phyloP scores from a whole-genome alignment of 2,797 vertebrate species.

The Lepilemur septentrionalis region DNA sequence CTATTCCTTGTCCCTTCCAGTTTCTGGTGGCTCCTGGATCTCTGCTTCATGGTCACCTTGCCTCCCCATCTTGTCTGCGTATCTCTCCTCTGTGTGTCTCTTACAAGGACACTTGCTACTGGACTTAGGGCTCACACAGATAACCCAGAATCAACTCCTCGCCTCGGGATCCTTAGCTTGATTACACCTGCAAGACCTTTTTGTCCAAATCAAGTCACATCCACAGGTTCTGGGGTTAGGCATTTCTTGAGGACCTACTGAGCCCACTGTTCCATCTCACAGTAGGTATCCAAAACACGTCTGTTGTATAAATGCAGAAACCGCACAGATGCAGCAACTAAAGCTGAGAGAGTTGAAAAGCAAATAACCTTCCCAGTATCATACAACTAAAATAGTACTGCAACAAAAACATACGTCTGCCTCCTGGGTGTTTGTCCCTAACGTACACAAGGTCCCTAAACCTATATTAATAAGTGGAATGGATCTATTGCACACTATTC shows the following conservation, averaged over 20 bases:
- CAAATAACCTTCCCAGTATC: background rate
- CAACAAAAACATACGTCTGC: background rate
- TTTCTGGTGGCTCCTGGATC: background rate
- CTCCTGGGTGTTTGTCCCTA: background rate
- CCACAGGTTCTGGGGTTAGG: background rate
- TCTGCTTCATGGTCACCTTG: background rate
- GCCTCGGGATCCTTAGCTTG: background rate
- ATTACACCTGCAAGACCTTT: background rate
- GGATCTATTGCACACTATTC: rapidly evolving
- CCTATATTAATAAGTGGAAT: background rate
- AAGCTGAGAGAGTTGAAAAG: background rate
- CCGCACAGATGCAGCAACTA: background rate
- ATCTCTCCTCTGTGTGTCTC: background rate
- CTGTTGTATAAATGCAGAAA: background rate
- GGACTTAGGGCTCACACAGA: background rate
- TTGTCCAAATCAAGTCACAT: background rate
- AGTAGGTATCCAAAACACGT: background rate
- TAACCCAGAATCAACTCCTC: background rate
- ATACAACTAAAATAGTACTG: background rate
- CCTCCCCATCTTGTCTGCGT: background rate
- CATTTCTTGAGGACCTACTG: background rate
- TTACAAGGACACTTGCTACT: background rate
- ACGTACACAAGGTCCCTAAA: background rate
- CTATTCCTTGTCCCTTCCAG: background rate
- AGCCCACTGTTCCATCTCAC: background rate